These are phyloP conservation scores for Syndactyla subalaris DNA, from an alignment of 2,797 vertebrate species.

Conservation along the genomic window DNA sequence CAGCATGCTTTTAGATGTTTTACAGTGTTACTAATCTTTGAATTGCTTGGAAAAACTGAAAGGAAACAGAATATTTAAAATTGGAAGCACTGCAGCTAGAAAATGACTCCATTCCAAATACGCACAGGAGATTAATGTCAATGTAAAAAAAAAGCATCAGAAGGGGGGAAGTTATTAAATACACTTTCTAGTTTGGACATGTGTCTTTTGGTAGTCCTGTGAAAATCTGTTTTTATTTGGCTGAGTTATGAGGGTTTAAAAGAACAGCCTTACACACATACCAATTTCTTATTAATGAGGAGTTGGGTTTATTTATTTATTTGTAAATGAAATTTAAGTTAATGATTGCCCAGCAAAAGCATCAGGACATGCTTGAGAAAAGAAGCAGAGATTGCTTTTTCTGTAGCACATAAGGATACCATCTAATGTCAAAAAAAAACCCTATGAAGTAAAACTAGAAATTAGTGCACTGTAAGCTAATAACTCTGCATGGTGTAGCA, in stretches of 20 bases:
- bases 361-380: background rate
- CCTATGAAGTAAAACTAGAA: background rate
- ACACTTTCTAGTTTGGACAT: conserved; percentile 47
- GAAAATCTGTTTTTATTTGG: conserved; percentile 54
- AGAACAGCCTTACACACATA: background rate
- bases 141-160: background rate
- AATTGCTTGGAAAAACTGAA: conserved; percentile 78
- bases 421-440: background rate
- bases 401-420: background rate
- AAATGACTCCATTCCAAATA: conserved; percentile 77
- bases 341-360: background rate
- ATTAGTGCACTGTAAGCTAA: background rate
- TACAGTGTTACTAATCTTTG: conserved; percentile 88
- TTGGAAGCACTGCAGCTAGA: conserved; percentile 70
- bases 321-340: conserved; percentile 19
- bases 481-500: background rate
- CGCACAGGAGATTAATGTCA: conserved; percentile 75
- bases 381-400: background rate
- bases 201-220: background rate
- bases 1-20: conserved; percentile 86
- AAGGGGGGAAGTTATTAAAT: conserved; percentile 33
- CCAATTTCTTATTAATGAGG: background rate
- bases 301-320: background rate
- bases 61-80: conserved; percentile 78
- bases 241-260: conserved; percentile 45